A percentile compares a stretch with the other conserved stretches of the same genome.
Evolutionary conservation across 2,888 invertebrate genomes (phyloP).

Genomic region (Carcina quercana): DNA sequence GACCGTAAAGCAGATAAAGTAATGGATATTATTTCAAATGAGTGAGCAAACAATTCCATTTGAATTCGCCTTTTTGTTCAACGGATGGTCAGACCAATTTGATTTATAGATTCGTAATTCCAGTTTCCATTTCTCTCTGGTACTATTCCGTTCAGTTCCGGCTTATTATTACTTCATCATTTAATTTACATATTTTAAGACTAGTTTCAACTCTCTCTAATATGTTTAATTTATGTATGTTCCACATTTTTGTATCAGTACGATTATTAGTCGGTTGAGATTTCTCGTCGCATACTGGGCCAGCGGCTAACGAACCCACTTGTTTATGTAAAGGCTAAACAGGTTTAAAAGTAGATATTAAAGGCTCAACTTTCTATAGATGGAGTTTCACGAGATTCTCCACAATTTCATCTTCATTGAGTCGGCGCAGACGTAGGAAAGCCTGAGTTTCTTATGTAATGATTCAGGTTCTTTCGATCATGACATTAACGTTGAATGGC

Average conservation of each 20-base stretch:
- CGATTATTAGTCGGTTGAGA: conserved; percentile 35
- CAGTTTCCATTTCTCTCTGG: conserved; percentile 3
- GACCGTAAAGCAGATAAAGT: conserved; percentile 7
- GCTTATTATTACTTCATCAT: conserved; percentile 20
- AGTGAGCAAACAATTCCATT: conserved; percentile 8
- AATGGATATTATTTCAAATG: conserved; percentile 8
- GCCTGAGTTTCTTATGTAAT: no score
- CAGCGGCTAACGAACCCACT: conserved; percentile 25
- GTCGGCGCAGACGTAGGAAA: no score
- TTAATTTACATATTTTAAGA: conserved; percentile 17
- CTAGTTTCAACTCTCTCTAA: conserved; percentile 34
- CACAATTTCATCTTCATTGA: conserved; percentile 37
- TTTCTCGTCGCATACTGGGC: conserved; percentile 27
- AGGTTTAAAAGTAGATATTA: conserved; percentile 40
- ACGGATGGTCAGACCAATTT: background rate
- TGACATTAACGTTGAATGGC: no score
- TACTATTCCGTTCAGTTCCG: conserved; percentile 11
- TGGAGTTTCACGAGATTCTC: conserved; percentile 40
- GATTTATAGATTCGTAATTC: background rate
- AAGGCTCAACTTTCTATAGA: conserved; percentile 50
- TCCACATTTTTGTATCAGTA: conserved; percentile 41
- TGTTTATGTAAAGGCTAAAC: conserved; percentile 33
- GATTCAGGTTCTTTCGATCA: no score
- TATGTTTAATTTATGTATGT: conserved; percentile 39
- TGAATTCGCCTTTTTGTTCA: conserved; percentile 2